Evolutionary conservation across 2,888 invertebrate genomes (phyloP).

Genomic region (Bombyx huttoni): DNA sequence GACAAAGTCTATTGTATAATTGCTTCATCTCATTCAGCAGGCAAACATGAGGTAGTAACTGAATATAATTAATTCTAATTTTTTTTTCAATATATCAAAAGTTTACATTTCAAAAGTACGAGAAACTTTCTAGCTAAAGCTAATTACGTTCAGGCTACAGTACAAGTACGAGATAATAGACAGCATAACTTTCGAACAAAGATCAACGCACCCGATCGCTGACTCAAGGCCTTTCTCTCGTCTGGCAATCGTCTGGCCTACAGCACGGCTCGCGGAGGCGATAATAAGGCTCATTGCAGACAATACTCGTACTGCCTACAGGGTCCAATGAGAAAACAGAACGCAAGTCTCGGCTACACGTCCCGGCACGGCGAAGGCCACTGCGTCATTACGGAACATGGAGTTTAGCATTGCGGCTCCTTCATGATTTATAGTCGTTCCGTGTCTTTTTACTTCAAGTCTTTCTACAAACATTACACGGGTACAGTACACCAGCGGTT

Average conservation of each 20-base stretch:
- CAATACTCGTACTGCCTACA: background rate
- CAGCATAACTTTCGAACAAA: conserved; percentile 9
- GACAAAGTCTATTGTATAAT: background rate
- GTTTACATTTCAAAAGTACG: background rate
- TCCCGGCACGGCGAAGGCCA: background rate
- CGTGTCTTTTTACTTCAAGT: background rate
- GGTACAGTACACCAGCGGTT: background rate
- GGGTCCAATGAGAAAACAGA: background rate
- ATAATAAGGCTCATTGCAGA: conserved; percentile 1
- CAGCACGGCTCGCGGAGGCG: conserved; percentile 7
- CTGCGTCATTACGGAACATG: background rate
- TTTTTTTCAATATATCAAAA: background rate
- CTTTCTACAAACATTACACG: background rate
- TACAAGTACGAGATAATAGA: background rate
- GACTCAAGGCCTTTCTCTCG: conserved; percentile 53
- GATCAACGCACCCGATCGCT: conserved; percentile 28
- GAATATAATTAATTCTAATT: background rate
- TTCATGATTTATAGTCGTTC: background rate
- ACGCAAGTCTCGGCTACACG: background rate
- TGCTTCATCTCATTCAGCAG: no score
- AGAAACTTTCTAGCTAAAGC: background rate
- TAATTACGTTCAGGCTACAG: background rate
- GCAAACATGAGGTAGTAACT: no score
- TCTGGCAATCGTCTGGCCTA: conserved; percentile 46
- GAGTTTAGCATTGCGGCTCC: background rate